These are phyloP conservation scores for Lepidostoma basale DNA, from an alignment of 1,140 invertebrate species.

Conservation along the genomic window DNA sequence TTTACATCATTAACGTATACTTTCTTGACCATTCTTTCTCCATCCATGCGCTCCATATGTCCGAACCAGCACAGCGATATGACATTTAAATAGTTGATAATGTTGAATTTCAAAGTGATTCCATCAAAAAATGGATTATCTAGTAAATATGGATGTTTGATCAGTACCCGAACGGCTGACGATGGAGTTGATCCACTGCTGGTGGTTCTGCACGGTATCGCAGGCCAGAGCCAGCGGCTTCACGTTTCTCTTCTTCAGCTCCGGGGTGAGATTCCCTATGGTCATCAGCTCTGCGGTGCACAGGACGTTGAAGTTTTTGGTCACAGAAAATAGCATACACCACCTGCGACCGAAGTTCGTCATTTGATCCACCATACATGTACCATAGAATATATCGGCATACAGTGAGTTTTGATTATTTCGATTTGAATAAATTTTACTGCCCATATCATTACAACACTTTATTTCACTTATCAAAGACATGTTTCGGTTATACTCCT, in stretches of 20 bases:
- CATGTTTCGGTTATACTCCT: neutral
- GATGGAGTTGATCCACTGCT: neutral
- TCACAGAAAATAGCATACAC: neutral
- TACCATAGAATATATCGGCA: neutral
- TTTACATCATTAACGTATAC: no score
- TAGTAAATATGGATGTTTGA: no score
- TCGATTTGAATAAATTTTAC: neutral
- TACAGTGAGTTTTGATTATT: neutral
- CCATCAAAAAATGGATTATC: no score
- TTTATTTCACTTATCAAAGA: neutral
- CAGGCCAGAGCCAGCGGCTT: slow-evolving; percentile 1
- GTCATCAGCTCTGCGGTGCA: neutral
- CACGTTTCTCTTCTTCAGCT: neutral
- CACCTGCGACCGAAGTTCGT: no score
- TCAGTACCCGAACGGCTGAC: neutral
- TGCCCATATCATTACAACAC: neutral
- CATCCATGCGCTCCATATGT: no score
- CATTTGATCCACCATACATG: no score
- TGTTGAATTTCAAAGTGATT: no score
- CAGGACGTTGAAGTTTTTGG: neutral
- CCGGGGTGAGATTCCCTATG: neutral
- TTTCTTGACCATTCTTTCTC: no score
- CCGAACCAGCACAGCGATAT: no score
- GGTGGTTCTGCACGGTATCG: neutral
- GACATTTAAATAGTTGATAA: no score